Evolutionary conservation across 2,888 invertebrate species (phyloP), one percentile per base, ranked within the genome.

Genomic region (Pollenia labialis): DNA sequence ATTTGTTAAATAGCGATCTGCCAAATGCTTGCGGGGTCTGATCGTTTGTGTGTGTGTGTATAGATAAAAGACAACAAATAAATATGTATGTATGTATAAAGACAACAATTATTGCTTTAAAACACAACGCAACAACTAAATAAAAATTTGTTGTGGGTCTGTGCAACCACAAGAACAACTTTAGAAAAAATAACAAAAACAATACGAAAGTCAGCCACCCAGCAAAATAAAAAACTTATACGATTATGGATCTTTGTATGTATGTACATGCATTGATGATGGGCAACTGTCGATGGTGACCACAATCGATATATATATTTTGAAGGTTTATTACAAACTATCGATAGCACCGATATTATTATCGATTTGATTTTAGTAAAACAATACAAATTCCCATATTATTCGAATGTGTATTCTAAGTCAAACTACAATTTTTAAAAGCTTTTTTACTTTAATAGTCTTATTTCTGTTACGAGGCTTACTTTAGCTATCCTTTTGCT

Each of bases 1-100:
- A 32, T 32, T 32, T 32, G 32, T 4, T 32, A 6, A 32, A 32
- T 32, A 32, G 6, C 6, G 32, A 32, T 32, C 32, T 32, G 6
- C 32, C 6, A 32, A 32, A 32, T 32, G 32, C 32, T 32, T 32
- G 32, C 32, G 32, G 32, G 32, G 9, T 58, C 48, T 68, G 42
- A 14, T 46, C 14, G 93, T 93, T 87, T 89, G 90, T 89, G 18
- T n/a, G 50, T 46, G 68, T 68, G 81, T 66, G 60, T 10, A 23
- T 62, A 62, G 44, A 82, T 69, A 69, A 54, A 82, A 64, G 54
- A 62, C 76, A 76, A 76, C 14, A 82, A 69, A 82, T 76, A 71
- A 23, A 40, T 58, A 7, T 50, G 14, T 14, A 23, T 50, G 14
- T 14, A 23, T 11, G 14, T 14, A 50, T 52, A 32, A 66, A 76